Conservation (phyloP, 1,140 invertebrate species). For the Ceratoteleas bidentatus region DNA sequence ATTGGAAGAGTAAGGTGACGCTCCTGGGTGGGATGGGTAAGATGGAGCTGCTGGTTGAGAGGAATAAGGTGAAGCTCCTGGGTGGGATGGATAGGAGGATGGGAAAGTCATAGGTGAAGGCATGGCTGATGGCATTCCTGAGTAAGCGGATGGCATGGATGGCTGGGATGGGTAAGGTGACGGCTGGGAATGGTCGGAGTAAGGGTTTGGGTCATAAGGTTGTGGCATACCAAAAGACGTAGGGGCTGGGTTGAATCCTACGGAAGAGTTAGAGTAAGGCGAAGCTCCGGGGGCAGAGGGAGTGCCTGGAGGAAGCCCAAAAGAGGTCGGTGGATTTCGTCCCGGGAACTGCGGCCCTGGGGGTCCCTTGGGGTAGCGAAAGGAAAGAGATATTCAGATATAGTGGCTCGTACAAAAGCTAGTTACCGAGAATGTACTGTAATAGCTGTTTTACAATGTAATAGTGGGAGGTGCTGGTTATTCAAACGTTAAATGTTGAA, state of each 20-base stretch:
- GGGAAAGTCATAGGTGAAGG: slow-evolving; percentile 27
- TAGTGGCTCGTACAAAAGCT: slow-evolving; percentile 8
- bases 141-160: slow-evolving; percentile 35
- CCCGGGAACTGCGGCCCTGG: slow-evolving; percentile 73
- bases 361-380: slow-evolving; percentile 71
- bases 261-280: slow-evolving; percentile 49
- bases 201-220: slow-evolving; percentile 58
- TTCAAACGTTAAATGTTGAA: too few species aligned
- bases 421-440: too few species aligned
- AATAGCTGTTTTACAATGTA: too few species aligned
- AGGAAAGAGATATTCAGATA: slow-evolving; percentile 45
- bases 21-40: slow-evolving; percentile 58
- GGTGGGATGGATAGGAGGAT: slow-evolving; percentile 18
- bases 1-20: neutral
- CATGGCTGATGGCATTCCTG: slow-evolving; percentile 19
- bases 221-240: slow-evolving; percentile 75
- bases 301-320: slow-evolving; percentile 75
- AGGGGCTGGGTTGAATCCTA: slow-evolving; percentile 68
- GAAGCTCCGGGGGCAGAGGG: slow-evolving; percentile 73
- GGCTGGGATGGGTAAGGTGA: slow-evolving; percentile 16
- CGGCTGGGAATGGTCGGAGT: slow-evolving; percentile 31
- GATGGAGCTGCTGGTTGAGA: slow-evolving; percentile 10
- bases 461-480: too few species aligned
- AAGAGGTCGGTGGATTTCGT: slow-evolving; percentile 75
- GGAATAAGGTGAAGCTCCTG: slow-evolving; percentile 13